phyloP scores from a whole-genome alignment of 2,797 vertebrate species.

The Botia almorhae region DNA sequence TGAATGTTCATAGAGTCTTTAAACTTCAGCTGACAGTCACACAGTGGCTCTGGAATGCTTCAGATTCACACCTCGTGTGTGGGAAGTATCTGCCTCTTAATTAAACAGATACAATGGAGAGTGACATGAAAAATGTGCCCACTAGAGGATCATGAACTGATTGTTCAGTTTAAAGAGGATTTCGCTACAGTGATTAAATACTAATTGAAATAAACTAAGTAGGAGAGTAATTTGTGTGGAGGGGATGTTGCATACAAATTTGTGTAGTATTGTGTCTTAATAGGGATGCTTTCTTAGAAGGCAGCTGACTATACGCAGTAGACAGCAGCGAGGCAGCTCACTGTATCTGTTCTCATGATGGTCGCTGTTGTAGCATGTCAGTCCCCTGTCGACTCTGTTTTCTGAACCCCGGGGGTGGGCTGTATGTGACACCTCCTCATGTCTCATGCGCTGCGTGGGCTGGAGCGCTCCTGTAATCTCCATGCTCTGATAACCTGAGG shows the following conservation, averaged over 20 bases:
- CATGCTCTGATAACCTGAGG: slow-evolving; percentile 44
- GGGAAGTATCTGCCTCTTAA: slow-evolving; percentile 12
- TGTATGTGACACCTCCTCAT: slow-evolving; percentile 4
- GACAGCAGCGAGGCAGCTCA: background rate
- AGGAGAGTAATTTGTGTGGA: background rate
- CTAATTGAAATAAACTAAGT: background rate
- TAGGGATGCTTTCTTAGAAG: background rate
- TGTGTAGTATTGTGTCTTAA: too few relatives aligned
- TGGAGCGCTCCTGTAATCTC: slow-evolving; percentile 29
- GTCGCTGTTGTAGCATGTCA: background rate
- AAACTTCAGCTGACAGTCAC: slow-evolving; percentile 23
- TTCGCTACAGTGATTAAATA: too few relatives aligned
- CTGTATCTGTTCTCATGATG: background rate
- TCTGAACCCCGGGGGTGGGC: slow-evolving; percentile 16
- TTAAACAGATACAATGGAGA: background rate
- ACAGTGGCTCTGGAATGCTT: slow-evolving; percentile 3
- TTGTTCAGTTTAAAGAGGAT: too few relatives aligned
- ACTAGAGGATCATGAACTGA: too few relatives aligned
- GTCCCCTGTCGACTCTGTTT: background rate
- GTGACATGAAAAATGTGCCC: too few relatives aligned
- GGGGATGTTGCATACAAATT: background rate
- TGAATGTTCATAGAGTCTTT: slow-evolving; percentile 27
- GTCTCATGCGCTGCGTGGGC: slow-evolving; percentile 43
- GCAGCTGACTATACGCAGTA: background rate
- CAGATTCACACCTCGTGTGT: slow-evolving; percentile 16